Percentiles rank a stretch among this genome's conserved stretches.
Evolutionary conservation across 2,797 vertebrate species (phyloP).

Genomic region (Hyperoplus immaculatus): DNA sequence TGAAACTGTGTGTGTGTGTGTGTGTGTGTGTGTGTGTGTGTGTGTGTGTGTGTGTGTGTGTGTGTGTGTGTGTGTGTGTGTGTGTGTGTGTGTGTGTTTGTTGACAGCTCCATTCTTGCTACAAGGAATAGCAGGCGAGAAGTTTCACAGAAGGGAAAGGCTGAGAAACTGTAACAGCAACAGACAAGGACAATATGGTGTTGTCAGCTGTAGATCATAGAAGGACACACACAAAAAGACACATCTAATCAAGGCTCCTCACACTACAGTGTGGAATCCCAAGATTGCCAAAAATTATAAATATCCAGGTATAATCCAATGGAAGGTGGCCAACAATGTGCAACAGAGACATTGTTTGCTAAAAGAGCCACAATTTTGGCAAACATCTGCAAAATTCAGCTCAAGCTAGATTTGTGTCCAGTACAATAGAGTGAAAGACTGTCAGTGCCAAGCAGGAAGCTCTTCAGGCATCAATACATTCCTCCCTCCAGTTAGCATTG

Average conservation of each 20-base stretch:
- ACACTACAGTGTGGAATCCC: slow-evolving; percentile 24
- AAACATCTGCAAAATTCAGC: slow-evolving; percentile 9
- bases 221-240: slow-evolving; percentile 21
- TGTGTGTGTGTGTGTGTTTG: slow-evolving; percentile 36
- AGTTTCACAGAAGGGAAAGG: slow-evolving; percentile 33
- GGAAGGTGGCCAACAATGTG: slow-evolving; percentile 30
- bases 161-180: slow-evolving; percentile 38
- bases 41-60: slow-evolving; percentile 61
- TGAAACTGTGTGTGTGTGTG: slow-evolving; percentile 36
- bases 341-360: slow-evolving; percentile 39
- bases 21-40: slow-evolving; percentile 26
- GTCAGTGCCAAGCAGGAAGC: slow-evolving; percentile 28
- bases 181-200: slow-evolving; percentile 49
- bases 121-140: slow-evolving; percentile 50
- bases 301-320: slow-evolving; percentile 43
- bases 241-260: slow-evolving; percentile 52
- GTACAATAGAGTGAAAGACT: slow-evolving; percentile 50
- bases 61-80: slow-evolving; percentile 41
- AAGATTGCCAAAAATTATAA: slow-evolving; percentile 32
- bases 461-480: slow-evolving; percentile 40
- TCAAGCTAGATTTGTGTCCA: slow-evolving; percentile 32
- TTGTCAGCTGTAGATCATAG: slow-evolving; percentile 40
- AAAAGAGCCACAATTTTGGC: slow-evolving; percentile 17
- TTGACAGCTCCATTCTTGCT: slow-evolving; percentile 45
- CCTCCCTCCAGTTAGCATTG: slow-evolving; percentile 14